Conservation (phyloP, 2,888 invertebrate species). For the Iselma pallidipennis region DNA sequence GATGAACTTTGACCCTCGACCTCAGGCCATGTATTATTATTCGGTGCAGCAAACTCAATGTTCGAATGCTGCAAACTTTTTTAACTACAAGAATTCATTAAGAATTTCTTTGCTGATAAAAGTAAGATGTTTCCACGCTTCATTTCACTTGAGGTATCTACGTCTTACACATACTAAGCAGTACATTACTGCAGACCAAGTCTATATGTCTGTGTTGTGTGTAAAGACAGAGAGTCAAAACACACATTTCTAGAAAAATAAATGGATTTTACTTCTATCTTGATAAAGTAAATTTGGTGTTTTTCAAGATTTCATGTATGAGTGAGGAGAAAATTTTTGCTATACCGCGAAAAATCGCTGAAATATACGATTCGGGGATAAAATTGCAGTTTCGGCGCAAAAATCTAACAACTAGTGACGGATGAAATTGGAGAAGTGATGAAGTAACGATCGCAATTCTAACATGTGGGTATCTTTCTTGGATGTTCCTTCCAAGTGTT, state of each 20-base stretch:
- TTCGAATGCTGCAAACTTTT: slow-evolving; percentile 56
- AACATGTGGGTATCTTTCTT: slow-evolving; percentile 39
- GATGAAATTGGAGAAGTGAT: slow-evolving; percentile 15
- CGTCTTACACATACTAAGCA: slow-evolving; percentile 52
- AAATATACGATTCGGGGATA: neutral
- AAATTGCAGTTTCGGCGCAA: slow-evolving; percentile 1
- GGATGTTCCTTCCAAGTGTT: neutral
- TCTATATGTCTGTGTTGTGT: neutral
- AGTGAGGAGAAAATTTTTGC: neutral
- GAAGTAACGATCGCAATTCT: slow-evolving; percentile 20
- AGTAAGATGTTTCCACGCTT: slow-evolving; percentile 56
- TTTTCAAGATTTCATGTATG: no score
- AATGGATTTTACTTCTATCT: no score
- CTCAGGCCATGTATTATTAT: slow-evolving; percentile 53
- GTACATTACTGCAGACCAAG: slow-evolving; percentile 33
- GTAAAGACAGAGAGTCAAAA: neutral
- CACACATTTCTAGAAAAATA: no score
- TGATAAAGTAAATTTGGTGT: no score
- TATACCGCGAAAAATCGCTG: neutral
- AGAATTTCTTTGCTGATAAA: slow-evolving; percentile 56
- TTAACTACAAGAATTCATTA: slow-evolving; percentile 58
- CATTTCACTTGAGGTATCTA: slow-evolving; percentile 54
- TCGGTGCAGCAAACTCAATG: slow-evolving; percentile 54
- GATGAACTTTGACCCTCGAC: slow-evolving; percentile 51
- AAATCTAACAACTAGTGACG: slow-evolving; percentile 1